Evolutionary conservation across 2,888 invertebrate species (phyloP).

Genomic region (Folsomia manolachei): DNA sequence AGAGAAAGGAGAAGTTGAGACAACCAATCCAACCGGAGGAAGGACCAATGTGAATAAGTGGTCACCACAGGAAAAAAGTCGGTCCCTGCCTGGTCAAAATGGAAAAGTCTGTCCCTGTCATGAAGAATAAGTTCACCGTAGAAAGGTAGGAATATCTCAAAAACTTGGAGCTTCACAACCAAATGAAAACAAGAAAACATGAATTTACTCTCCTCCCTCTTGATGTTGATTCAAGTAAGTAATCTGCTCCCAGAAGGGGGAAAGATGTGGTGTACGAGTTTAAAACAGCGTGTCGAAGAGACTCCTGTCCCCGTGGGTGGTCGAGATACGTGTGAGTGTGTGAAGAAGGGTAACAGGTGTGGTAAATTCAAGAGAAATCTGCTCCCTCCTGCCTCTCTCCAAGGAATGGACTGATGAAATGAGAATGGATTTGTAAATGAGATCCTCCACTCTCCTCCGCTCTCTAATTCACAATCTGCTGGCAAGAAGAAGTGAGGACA

Average conservation of each 20-base stretch:
- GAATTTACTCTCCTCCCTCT: too few relatives aligned
- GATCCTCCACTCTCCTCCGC: not conserved
- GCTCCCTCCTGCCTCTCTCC: not conserved
- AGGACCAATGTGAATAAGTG: too few relatives aligned
- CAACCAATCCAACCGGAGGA: not conserved
- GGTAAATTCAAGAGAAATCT: not conserved
- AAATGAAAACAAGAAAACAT: too few relatives aligned
- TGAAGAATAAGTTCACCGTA: not conserved
- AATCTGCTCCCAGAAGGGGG: not conserved
- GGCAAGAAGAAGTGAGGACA: not conserved
- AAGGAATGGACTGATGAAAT: constrained; percentile 11
- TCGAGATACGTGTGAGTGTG: not conserved
- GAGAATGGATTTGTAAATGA: constrained; percentile 20
- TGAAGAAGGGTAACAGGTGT: not conserved
- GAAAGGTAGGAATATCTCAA: not conserved
- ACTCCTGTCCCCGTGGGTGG: not conserved
- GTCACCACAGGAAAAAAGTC: too few relatives aligned
- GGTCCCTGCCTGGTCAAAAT: not conserved
- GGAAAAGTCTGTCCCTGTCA: too few relatives aligned
- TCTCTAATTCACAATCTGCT: constrained; percentile 5
- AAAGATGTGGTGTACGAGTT: not conserved
- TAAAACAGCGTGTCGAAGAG: not conserved
- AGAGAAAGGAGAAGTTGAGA: not conserved
- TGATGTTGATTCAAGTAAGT: too few relatives aligned
- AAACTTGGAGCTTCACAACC: too few relatives aligned